Evolutionary conservation across 2,888 invertebrate species (phyloP), one percentile per base, ranked within the genome.

Genomic region (Hymenopus coronatus): DNA sequence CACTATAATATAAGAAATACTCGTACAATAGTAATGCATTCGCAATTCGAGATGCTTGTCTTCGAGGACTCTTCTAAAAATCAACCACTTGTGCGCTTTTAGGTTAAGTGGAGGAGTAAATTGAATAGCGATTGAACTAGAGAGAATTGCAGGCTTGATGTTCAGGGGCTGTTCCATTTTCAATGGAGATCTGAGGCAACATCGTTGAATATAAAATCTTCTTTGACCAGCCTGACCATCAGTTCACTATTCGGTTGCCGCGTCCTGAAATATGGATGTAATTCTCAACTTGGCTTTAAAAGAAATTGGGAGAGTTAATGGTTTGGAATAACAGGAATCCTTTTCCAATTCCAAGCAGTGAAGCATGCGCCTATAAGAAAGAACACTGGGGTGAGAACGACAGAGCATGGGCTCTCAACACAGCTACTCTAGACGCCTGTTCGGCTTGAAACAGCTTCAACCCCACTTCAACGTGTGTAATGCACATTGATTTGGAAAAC

Each of bases 241-340:
- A 70, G 54, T 70, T 85, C 85, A 46, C 20, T 25, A 30, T 84
- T 40, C 33, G 25, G 12, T 40, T 25, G 54, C 54, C 40, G 40
- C 40, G n/a, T 84, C 85, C 28, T 85, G 85, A 85, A 85, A 85
- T 46, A 83, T 82, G 88, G 82, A 88, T 88, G 81, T 84, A 88
- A 88, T 88, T 88, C 81, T 70, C 84, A 88, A 88, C 88, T 84
- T 20, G 83, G 83, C 30, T 88, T 85, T 84, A 89, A 83, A 83
- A 89, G 87, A 89, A 83, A 89, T 84, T 87, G 83, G 89, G 85
- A 46, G 46, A 40, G 85, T 85, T 85, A 88, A 88, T 88, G 89
- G 89, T 15, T 46, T 88, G 89, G 88, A 89, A 89, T 89, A 89
- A 89, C 89, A 89, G 83, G 87, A 89, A 89, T 88, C 88, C 83